A percentile compares a stretch with the other conserved stretches of the same genome.
Evolutionary conservation across 2,113 vertebrate species (phyloP).

Genomic region (Oryzias javanicus): DNA sequence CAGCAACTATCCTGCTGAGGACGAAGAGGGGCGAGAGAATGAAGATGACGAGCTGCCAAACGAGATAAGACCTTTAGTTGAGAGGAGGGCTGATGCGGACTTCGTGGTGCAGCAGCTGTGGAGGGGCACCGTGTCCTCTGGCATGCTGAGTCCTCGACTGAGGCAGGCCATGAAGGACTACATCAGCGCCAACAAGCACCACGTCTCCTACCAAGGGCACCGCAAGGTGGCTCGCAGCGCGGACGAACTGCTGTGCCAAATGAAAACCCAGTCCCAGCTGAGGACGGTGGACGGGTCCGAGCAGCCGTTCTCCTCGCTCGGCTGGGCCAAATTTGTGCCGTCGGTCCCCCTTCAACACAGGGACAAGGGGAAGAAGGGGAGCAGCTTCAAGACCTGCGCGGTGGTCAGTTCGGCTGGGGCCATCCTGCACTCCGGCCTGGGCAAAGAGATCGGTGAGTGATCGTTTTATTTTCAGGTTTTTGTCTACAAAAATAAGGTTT

Average conservation of each 20-base stretch:
- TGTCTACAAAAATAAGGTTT: background rate
- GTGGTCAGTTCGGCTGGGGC: conserved; percentile 96
- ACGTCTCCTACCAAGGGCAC: conserved; percentile 82
- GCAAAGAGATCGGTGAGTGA: conserved; percentile 88
- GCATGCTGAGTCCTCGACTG: conserved; percentile 89
- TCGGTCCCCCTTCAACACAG: conserved; percentile 77
- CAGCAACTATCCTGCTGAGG: conserved; percentile 24
- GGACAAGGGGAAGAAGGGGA: conserved; percentile 54
- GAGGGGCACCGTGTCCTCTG: conserved; percentile 84
- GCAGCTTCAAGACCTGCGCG: conserved; percentile 83
- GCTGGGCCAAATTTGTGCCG: conserved; percentile 88
- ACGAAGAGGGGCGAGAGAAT: conserved; percentile 50
- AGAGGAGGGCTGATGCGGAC: conserved; percentile 31
- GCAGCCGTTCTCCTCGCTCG: conserved; percentile 86
- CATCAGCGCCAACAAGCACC: conserved; percentile 88
- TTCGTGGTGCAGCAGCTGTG: conserved; percentile 86
- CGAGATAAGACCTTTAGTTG: conserved; percentile 42
- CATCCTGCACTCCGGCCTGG: conserved; percentile 91
- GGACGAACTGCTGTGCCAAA: conserved; percentile 84
- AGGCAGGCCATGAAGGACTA: conserved; percentile 92
- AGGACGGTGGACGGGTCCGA: conserved; percentile 89
- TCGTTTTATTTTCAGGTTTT: background rate
- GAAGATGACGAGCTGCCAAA: conserved; percentile 43
- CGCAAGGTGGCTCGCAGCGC: conserved; percentile 64
- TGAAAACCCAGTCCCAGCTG: conserved; percentile 81